phyloP scores from a whole-genome alignment of 2,888 invertebrate species.

The Stegophylla sp. region DNA sequence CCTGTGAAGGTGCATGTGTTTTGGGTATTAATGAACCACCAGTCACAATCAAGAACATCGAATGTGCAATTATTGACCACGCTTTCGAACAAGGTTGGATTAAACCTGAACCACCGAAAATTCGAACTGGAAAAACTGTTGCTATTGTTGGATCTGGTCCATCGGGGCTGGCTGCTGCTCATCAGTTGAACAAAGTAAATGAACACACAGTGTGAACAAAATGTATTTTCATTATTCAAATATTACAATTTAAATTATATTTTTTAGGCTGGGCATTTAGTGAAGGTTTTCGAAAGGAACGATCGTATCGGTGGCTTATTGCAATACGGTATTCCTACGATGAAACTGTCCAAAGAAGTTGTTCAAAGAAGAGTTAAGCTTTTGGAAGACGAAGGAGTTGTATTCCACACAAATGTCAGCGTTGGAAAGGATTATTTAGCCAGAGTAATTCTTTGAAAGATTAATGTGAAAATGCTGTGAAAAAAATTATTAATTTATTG shows the following conservation, averaged over 20 bases:
- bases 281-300: conserved; percentile 96
- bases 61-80: conserved; percentile 97
- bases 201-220: too few species aligned
- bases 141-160: conserved; percentile 95
- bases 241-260: neutral
- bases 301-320: conserved; percentile 93
- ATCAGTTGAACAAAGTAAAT: conserved; percentile 90
- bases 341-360: conserved; percentile 95
- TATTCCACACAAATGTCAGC: conserved; percentile 86
- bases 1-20: conserved; percentile 98
- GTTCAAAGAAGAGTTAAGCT: conserved; percentile 88
- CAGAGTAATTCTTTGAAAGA: conserved; percentile 66
- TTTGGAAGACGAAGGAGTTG: conserved; percentile 86
- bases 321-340: conserved; percentile 98
- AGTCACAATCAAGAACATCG: conserved; percentile 98
- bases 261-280: conserved; percentile 84
- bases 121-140: conserved; percentile 80
- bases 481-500: conserved; percentile 3
- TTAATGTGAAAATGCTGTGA: neutral
- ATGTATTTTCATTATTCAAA: neutral
- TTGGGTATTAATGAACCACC: conserved; percentile 93
- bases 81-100: conserved; percentile 98
- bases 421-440: conserved; percentile 91
- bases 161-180: conserved; percentile 92
- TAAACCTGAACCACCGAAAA: conserved; percentile 77